Base-by-base conservation (phyloP, 2,888 invertebrate species). In the Desoria tigrina region DNA sequence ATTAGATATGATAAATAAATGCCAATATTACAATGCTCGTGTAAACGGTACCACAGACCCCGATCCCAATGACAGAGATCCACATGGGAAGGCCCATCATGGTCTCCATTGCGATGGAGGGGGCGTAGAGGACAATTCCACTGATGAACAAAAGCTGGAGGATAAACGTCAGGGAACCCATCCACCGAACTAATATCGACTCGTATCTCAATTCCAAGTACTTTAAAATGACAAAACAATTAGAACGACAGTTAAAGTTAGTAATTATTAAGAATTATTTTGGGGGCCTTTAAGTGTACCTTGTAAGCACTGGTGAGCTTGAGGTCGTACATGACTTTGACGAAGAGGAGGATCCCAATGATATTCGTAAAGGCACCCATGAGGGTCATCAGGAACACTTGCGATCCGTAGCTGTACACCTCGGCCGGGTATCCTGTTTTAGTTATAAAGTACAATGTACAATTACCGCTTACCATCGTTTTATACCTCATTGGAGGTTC, bases 1-100 rank as follows among this genome's bases (percentile, higher is more conserved):
- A 16, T 9, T 39, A 11, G 39, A 39, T 32, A 4, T 32, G 11
- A 11, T 32, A 11, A 32, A 32, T 32, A 32, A 32, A 45, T 18
- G 45, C 4, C 6, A n/a, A 21, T 6, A n/a, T 9, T 75, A 80
- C 80, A 61, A 81, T 74, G 3, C 79, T 77, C 2, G 81, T 80
- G 72, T 81, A 81, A 70, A 80, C 77, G 6, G 79, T 79, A 56
- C 80, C 71, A 32, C 65, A 68, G 11, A 61, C 6, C 9, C 68
- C 69, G n/a, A 69, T 61, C 6, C 64, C 66, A 23, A 69, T 51
- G n/a, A 72, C 59, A 11, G 70, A 68, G 26, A 66, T 42, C 70
- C 66, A 68, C 27, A 56, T 28, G 1, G 72, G 71, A 27, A 69
- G 32, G 28, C 71, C 73, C 11, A 73, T 57, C 59, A 76, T 69